phyloP scores from a whole-genome alignment of 2,113 vertebrate genomes.

The Cranoglanis bouderius region DNA sequence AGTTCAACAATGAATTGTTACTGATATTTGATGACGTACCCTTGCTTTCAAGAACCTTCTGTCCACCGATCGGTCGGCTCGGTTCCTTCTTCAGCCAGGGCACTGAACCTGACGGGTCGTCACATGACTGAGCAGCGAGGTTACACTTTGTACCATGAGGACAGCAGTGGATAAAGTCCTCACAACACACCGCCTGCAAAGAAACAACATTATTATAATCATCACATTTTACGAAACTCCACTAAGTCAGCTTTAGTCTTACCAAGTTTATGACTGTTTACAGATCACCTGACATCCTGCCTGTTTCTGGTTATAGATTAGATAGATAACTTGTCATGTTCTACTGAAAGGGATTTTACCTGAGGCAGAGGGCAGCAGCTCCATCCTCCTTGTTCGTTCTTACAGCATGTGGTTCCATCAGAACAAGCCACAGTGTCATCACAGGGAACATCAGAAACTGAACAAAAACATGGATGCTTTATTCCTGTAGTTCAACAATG shows the following conservation, averaged over 20 bases:
- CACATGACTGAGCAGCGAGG: constrained; percentile 58
- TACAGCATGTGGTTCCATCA: constrained; percentile 62
- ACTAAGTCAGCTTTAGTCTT: too few relatives aligned
- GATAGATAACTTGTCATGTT: too few relatives aligned
- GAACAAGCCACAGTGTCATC: constrained; percentile 41
- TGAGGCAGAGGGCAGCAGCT: constrained; percentile 62
- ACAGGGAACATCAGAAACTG: constrained; percentile 56
- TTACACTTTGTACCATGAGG: constrained; percentile 70
- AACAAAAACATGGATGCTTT: constrained; percentile 56
- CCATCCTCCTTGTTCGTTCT: constrained; percentile 34
- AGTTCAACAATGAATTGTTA: constrained; percentile 58
- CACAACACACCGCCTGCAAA: constrained; percentile 64
- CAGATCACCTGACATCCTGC: too few relatives aligned
- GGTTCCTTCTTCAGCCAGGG: constrained; percentile 47
- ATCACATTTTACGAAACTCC: too few relatives aligned
- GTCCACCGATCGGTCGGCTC: background rate
- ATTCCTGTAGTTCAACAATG: background rate
- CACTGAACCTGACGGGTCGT: constrained; percentile 21
- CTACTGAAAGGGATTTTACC: constrained; percentile 43
- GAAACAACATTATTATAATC: background rate
- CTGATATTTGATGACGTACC: background rate
- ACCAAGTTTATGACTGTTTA: too few relatives aligned
- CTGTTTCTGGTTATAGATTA: too few relatives aligned
- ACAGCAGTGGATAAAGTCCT: constrained; percentile 74
- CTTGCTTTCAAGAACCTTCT: background rate